Evolutionary conservation across 2,113 vertebrate genomes (phyloP), one percentile per base, ranked within the genome.

Genomic region (Labeo catla): DNA sequence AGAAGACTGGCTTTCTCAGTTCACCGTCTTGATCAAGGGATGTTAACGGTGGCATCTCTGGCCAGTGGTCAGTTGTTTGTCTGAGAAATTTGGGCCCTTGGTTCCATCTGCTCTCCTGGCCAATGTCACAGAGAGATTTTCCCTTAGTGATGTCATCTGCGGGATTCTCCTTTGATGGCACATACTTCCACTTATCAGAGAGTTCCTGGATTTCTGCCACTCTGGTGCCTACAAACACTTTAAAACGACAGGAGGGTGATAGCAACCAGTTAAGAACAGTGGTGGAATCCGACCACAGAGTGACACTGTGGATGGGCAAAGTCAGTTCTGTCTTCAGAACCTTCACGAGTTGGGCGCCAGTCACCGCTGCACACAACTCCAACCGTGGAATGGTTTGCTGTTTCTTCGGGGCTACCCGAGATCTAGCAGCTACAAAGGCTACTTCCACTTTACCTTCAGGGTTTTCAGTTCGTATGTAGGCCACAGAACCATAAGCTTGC

Each of bases 101-200:
- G 15, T 43, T 16, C 36, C 66, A 70, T 70, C 66, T 70, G 66
- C 36, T 70, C 16, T 70, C 15, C 34, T 70, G 12, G 34, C 36
- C 36, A 16, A 43, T 43, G 66, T 70, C 66, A 43, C 15, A 19
- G 36, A 70, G 66, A 1, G 15, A 8, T 70, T 70, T 70, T 70
- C 66, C 66, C 66, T 70, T 70, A 0, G 34, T 70, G 66, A 70
- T 36, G 28, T 70, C 66, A 70, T 70, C 66, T 70, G 57, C 19
- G 6, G 19, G 57, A 15, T 59, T 59, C 19, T 59, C 28, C 28
- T 28, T 28, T 28, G 57, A 70, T 70, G 66, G 34, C 34, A 70
- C 34, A 39, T 39, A 70, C 12, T 1, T 28, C 63, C 66, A 70
- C 12, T 16, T 43, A 19, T 43, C 66, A 16, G 34, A 70, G 2